Evolutionary conservation across 2,797 vertebrate genomes (phyloP), one percentile per base, ranked within the genome.

Genomic region (Emys orbicularis): DNA sequence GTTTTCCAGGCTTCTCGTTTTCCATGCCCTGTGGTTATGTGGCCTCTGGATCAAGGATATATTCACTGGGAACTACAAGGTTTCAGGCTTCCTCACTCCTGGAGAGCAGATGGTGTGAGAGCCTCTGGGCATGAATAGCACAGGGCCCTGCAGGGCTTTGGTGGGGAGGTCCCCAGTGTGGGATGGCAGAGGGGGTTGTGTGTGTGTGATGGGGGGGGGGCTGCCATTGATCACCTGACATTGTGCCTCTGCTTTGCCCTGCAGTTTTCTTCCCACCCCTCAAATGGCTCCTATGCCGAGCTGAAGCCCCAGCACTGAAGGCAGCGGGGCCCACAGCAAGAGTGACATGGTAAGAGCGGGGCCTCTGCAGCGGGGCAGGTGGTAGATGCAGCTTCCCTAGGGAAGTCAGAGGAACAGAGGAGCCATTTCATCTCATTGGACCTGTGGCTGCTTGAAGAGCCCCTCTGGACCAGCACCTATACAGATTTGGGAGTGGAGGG

Each of bases 291-390:
- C 72, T 37, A 15, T 18, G 23, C 50, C 0, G 68, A 83, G 18
- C 34, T 29, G 1, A 3, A 23, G 50, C 37, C 8, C 4, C 68
- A 50, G 6, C n/a, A 3, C 6, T 89, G 82, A 95, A 34, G 50
- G 68, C n/a, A 41, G 37, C n/a, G 5, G 37, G 21, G 81, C 34
- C 16, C 1, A 41, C 41, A 90, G 44, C 65, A 57, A 4, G 10
- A 83, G 21, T 81, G 82, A 79, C 49, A 59, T 0, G 88, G 97
- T 96, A 96, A 97, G 95, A 88, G 31, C 11, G 80, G 44, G 6
- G 0, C 1, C 6, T 12, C 47, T 23, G 5, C 31, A 68, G n/a
- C 6, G 81, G 10, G 47, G 23, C 50, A 89, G 82, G 11, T 2
- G 47, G 50, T n/a, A 44, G 2, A 56, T 61, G 21, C 50, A 77